Base-by-base conservation (phyloP, 2,113 vertebrate genomes). In the Dipodomys spectabilis region DNA sequence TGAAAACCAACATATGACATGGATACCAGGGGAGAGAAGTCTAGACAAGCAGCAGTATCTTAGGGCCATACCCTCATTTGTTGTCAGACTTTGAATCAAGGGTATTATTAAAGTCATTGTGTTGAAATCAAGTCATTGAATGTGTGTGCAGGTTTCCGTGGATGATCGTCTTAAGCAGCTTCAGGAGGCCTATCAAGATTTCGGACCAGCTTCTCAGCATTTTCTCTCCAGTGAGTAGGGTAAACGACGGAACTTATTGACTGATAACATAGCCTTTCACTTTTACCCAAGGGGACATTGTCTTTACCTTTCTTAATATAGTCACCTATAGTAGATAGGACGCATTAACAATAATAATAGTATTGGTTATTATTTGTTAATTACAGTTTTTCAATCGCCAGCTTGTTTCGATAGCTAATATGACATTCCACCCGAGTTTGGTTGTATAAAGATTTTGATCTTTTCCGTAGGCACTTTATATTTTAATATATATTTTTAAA, bases 141-240 rank as follows among this genome's bases (percentile, higher is more conserved):
- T 96, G n/a, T 95, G 1, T 92, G 1, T 92, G 73, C 87, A 99
- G 99, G 98, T 99, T 69, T 99, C 99, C 1, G 98, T 99, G 92
- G 99, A 99, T 2, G 99, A 99, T 96, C 98, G 99, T 93, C 98
- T 99, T 97, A 99, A 99, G 94, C 99, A 99, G 62, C 98, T 99
- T 81, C 99, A 99, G 86, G 99, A 99, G 97, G 99, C 99, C 77
- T 99, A 99, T 87, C 95, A 98, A 97, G 99, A 99, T 97, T 99
- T 99, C 93, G 99, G 99, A 93, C 99, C 99, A 71, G 98, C 99
- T 74, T 99, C 99, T 35, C 99, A 99, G 96, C 99, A 99, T 97
- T 99, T 99, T 97, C 99, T 99, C 94, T 99, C 99, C 94, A 99
- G 99, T 99, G 98, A 99, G 99, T 99, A 96, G 83, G 81, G 92